Conservation (phyloP, 2,113 vertebrate genomes). For the Leuciscus idus region DNA sequence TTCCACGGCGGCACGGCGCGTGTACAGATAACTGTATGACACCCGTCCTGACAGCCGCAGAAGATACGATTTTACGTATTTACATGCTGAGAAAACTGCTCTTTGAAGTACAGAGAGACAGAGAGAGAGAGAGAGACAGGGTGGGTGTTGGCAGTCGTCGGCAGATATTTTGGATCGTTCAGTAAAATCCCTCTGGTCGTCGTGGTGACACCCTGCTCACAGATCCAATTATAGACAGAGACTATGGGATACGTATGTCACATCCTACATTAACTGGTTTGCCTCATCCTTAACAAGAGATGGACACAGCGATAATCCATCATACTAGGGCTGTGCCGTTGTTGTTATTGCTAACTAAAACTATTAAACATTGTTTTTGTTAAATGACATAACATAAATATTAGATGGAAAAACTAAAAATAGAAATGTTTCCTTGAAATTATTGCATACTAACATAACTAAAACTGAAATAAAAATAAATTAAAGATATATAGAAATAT, state of each 20-base stretch:
- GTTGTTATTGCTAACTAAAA: neutral
- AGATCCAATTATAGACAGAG: slow-evolving; percentile 50
- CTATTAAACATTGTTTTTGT: neutral
- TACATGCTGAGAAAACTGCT: slow-evolving; percentile 32
- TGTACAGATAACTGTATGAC: slow-evolving; percentile 30
- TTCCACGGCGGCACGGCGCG: slow-evolving; percentile 13
- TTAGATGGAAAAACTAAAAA: neutral
- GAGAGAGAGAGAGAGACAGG: neutral
- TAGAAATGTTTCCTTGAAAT: too few species aligned
- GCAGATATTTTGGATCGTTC: slow-evolving; percentile 39
- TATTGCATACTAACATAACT: neutral
- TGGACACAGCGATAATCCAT: neutral
- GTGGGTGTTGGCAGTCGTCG: slow-evolving; percentile 7
- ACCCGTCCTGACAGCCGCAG: slow-evolving; percentile 29
- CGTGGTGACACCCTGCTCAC: slow-evolving; percentile 31
- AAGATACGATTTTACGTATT: slow-evolving; percentile 44
- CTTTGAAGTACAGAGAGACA: slow-evolving; percentile 26
- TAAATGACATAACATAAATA: neutral
- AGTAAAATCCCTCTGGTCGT: slow-evolving; percentile 47
- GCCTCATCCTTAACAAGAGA: neutral
- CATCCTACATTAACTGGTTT: neutral
- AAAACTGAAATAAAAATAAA: neutral
- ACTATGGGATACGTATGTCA: slow-evolving; percentile 25
- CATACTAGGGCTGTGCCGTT: neutral
- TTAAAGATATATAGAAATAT: neutral